A percentile compares a stretch with the other conserved stretches of the same genome.
These are phyloP conservation scores for Cepphus grylle DNA, from an alignment of 2,113 vertebrate genomes.

Conservation along the genomic window DNA sequence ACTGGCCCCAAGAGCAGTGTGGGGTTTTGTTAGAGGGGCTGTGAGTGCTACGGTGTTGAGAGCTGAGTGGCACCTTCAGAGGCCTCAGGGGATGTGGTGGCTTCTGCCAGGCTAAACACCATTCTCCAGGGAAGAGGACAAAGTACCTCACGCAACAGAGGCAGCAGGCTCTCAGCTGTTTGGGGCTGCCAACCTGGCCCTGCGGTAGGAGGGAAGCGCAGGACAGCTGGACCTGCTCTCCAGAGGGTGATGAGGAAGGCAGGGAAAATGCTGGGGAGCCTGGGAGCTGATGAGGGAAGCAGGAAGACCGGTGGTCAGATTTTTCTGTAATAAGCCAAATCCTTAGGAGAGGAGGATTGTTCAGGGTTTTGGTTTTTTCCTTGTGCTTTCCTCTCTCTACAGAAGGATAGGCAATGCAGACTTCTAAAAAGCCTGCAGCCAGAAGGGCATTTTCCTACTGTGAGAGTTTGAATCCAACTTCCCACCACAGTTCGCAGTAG, in stretches of 20 bases:
- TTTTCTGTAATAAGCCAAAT: background rate
- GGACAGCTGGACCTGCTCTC: background rate
- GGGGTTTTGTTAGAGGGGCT: background rate
- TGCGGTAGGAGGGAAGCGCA: fast-evolving
- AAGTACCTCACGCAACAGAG: fast-evolving
- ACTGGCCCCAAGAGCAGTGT: fast-evolving
- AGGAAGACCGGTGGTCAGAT: background rate
- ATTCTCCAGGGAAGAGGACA: background rate
- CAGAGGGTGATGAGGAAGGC: background rate
- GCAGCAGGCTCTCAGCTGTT: fast-evolving
- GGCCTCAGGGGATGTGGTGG: background rate
- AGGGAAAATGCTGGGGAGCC: background rate
- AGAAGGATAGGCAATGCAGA: background rate
- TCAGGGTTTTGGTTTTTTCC: fast-evolving
- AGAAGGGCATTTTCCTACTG: background rate
- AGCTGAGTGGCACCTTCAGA: background rate
- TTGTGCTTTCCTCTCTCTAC: background rate
- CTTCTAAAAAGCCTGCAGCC: background rate
- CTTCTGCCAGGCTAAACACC: background rate
- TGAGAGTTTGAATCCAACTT: background rate
- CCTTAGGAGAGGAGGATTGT: background rate
- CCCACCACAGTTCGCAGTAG: background rate
- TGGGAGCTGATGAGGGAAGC: background rate
- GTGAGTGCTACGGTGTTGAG: fast-evolving
- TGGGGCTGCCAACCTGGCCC: fast-evolving